Evolutionary conservation across 2,113 vertebrate species (phyloP).

Genomic region (Chauna torquata): DNA sequence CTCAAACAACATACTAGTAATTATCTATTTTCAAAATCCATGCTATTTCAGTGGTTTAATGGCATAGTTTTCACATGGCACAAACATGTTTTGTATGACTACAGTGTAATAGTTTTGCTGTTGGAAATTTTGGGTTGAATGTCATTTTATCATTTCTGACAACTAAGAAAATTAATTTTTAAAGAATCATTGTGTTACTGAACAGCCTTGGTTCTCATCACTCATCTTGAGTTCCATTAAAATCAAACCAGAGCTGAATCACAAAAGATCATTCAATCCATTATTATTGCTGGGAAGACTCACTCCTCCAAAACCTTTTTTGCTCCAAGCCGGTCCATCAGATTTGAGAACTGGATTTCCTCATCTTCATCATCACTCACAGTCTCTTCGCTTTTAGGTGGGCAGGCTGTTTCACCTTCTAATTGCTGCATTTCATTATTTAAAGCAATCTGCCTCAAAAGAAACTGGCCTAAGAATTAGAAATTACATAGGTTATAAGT

Average conservation of each 20-base stretch:
- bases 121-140: neutral
- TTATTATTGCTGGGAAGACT: conserved; percentile 53
- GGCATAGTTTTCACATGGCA: neutral
- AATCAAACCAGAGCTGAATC: neutral
- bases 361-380: conserved; percentile 77
- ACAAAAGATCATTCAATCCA: neutral
- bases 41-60: neutral
- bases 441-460: conserved; percentile 73
- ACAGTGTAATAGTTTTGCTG: neutral
- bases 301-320: conserved; percentile 88
- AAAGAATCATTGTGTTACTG: neutral
- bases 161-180: neutral
- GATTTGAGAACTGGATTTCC: conserved; percentile 83
- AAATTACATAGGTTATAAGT: neutral
- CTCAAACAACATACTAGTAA: neutral
- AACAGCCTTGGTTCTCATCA: neutral
- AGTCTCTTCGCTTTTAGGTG: conserved; percentile 66
- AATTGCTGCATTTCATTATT: neutral
- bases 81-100: neutral
- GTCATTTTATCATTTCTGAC: neutral
- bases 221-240: neutral
- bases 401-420: conserved; percentile 72
- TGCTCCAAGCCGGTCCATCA: conserved; percentile 89
- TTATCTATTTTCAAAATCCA: neutral
- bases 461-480: conserved; percentile 81